These are phyloP conservation scores for Enteromius thamalakanensis DNA, from an alignment of 2,797 vertebrate species.

Conservation along the genomic window DNA sequence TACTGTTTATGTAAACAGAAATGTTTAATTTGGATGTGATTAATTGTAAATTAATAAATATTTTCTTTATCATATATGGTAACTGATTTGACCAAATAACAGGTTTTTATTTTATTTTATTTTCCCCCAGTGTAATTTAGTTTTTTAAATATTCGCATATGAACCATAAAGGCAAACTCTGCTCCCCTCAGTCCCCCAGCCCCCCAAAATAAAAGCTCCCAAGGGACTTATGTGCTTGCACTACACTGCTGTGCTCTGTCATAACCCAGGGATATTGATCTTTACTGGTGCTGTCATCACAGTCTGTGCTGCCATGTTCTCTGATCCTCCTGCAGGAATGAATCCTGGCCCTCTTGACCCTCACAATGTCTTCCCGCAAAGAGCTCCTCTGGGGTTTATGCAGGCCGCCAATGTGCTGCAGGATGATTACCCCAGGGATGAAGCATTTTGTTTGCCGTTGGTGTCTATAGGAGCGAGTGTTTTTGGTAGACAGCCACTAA, in stretches of 20 bases:
- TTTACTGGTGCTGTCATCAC: slow-evolving; percentile 35
- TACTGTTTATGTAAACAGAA: no score
- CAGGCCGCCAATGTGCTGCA: slow-evolving; percentile 13
- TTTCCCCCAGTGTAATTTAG: not conserved
- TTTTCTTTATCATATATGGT: not conserved
- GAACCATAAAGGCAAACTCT: not conserved
- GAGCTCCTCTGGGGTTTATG: slow-evolving; percentile 14
- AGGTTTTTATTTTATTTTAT: not conserved
- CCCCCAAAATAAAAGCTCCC: not conserved
- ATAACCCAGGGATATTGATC: slow-evolving; percentile 48
- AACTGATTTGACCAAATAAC: not conserved
- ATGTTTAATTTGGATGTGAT: no score
- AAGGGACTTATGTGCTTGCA: slow-evolving; percentile 35
- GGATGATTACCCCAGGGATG: slow-evolving; percentile 32
- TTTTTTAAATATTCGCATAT: not conserved
- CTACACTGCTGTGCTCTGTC: slow-evolving; percentile 57
- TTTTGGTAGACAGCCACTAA: slow-evolving; percentile 40
- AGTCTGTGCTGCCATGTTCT: slow-evolving; percentile 21
- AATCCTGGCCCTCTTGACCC: slow-evolving; percentile 40
- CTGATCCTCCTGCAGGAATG: slow-evolving; percentile 27
- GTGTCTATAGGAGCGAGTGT: slow-evolving; percentile 15
- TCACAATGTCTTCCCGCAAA: slow-evolving; percentile 35
- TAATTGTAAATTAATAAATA: not conserved
- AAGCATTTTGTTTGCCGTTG: slow-evolving; percentile 20
- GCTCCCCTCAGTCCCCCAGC: not conserved